phyloP scores from a whole-genome alignment of 2,113 vertebrate genomes.

The Malaclemys terrapin region DNA sequence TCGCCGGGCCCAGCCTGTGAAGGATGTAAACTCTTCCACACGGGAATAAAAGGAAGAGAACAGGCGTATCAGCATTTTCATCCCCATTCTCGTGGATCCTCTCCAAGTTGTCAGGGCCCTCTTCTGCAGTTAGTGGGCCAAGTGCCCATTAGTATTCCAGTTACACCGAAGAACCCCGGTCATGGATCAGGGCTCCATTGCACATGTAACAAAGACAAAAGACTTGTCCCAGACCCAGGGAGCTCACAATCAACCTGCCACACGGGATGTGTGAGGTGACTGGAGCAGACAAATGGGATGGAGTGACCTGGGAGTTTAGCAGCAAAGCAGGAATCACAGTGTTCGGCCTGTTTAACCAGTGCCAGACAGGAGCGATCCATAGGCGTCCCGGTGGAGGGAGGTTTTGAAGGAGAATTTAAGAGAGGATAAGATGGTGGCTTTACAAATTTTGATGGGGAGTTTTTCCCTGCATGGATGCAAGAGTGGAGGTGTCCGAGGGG shows the following conservation, averaged over 20 bases:
- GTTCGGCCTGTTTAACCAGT: constrained; percentile 8
- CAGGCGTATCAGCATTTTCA: background rate
- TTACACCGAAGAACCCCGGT: background rate
- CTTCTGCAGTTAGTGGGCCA: background rate
- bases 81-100: background rate
- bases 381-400: background rate
- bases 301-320: background rate
- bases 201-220: background rate
- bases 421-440: background rate
- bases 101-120: background rate
- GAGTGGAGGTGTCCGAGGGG: background rate
- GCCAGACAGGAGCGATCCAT: background rate
- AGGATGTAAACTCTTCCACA: background rate
- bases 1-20: too few species aligned
- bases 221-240: background rate
- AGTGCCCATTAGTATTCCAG: background rate
- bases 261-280: background rate
- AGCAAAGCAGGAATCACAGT: constrained; percentile 31
- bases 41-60: background rate
- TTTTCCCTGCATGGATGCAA: background rate
- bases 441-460: background rate
- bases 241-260: background rate
- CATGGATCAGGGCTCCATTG: fast-evolving
- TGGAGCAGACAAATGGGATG: background rate
- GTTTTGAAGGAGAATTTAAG: background rate